Evolutionary conservation across 1,140 invertebrate genomes (phyloP).

Genomic region (Eupeodes corollae): DNA sequence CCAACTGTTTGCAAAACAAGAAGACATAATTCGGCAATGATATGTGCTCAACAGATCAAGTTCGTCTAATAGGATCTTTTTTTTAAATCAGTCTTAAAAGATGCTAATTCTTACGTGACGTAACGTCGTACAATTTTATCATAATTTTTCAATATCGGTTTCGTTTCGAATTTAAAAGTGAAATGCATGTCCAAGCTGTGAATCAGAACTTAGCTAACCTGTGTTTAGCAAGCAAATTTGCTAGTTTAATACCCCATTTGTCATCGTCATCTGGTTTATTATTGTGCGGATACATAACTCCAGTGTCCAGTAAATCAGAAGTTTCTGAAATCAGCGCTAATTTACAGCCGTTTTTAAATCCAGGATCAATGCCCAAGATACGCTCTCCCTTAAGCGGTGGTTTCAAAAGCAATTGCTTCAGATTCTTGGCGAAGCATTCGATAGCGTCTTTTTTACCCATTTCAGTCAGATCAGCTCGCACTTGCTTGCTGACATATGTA

Average conservation of each 20-base stretch:
- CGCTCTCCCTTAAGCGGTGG: constrained; percentile 69
- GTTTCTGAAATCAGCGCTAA: constrained; percentile 57
- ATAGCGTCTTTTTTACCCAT: constrained; percentile 69
- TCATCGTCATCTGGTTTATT: constrained; percentile 14
- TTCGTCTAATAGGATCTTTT: no score
- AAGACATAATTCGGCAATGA: no score
- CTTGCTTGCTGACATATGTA: constrained; percentile 51
- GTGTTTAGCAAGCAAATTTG: constrained; percentile 21
- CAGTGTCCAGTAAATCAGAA: constrained; percentile 56
- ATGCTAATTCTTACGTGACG: no score
- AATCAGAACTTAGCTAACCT: constrained; percentile 15
- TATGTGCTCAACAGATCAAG: no score
- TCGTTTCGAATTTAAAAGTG: no score
- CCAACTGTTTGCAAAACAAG: no score
- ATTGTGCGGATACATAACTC: constrained; percentile 54
- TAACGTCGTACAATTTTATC: no score
- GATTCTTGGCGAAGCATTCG: constrained; percentile 72
- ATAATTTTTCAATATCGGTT: no score
- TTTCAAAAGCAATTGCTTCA: constrained; percentile 68
- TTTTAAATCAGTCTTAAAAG: no score
- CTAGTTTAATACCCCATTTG: constrained; percentile 14
- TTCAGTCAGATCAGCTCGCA: constrained; percentile 60
- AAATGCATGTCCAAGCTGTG: no score
- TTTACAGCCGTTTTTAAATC: constrained; percentile 79
- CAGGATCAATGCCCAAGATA: constrained; percentile 79